Evolutionary conservation across 2,888 invertebrate genomes (phyloP), one percentile per base, ranked within the genome.

Genomic region (Campopleginae sp.): DNA sequence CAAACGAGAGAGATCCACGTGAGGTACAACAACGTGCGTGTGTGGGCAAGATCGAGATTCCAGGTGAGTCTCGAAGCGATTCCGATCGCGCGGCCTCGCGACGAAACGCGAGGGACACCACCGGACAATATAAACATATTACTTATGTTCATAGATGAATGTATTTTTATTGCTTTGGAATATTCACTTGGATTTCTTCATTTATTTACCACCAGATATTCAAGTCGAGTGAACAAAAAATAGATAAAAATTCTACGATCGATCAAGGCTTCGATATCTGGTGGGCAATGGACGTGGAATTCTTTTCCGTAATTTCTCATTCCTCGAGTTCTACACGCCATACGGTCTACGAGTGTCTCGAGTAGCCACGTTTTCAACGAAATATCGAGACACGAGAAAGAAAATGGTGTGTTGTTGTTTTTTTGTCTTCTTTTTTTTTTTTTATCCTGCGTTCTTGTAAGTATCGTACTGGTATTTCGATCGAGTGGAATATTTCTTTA

Each of bases 171-270:
- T 33, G n/a, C 27, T 70, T 65, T 48, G 46, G 27, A 27, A 72
- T 72, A 82, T 85, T 63, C 65, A 68, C 80, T 68, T 48, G 83
- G 85, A 85, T 85, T 86, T 87, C 85, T 88, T 88, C 85, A 86
- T 88, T 85, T 66, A 81, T 66, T 54, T 23, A 19, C 12, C 12
- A 27, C n/a, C 27, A 6, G 65, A 65, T 65, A 65, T 65, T 33
- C 8, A 65, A 48, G 65, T 33, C 44, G 23, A 31, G 65, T 70
- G 38, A 10, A 33, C 33, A 38, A 38, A 80, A 51, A 61, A 72
- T 58, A 63, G 38, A 74, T 70, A 74, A 86, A 85, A 86, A 85
- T 80, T 54, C 17, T 74, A 70, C 70, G 51, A 61, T 86, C 79
- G 58, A 63, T 48, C 83, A 85, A 84, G 86, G 85, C 81, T 87